Evolutionary conservation across 2,113 vertebrate species (phyloP).

Genomic region (Physeter macrocephalus): DNA sequence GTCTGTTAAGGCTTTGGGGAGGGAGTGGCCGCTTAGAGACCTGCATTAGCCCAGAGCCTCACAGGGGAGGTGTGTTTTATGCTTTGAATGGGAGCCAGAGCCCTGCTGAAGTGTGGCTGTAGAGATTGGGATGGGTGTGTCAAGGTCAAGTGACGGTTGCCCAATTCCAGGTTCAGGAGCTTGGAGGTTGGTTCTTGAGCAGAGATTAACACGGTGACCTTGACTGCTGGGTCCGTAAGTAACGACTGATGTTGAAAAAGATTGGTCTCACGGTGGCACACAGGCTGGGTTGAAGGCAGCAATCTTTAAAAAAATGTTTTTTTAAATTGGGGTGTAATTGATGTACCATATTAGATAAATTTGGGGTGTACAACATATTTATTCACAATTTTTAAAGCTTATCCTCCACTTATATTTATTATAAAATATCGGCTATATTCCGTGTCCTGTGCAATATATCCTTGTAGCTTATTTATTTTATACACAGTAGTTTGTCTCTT

Average conservation of each 20-base stretch:
- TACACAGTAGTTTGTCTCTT: too few relatives aligned
- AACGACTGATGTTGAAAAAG: background rate
- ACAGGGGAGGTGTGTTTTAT: background rate
- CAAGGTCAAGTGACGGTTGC: background rate
- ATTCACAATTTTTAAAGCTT: too few relatives aligned
- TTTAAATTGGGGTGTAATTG: background rate
- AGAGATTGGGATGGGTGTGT: background rate
- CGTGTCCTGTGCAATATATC: too few relatives aligned
- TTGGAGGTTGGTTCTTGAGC: background rate
- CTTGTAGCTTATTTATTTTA: too few relatives aligned
- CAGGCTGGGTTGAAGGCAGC: background rate
- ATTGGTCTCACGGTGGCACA: background rate
- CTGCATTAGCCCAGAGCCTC: background rate
- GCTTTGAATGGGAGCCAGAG: background rate
- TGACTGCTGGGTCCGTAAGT: background rate
- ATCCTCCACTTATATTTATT: too few relatives aligned
- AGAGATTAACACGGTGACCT: background rate
- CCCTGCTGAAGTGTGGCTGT: background rate
- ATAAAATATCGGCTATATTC: too few relatives aligned
- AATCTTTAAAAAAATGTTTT: background rate
- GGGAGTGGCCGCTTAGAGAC: background rate
- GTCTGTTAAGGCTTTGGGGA: background rate
- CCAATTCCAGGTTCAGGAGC: background rate
- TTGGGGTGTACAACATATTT: background rate
- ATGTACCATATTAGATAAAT: background rate